These are phyloP conservation scores for Enhydra lutris DNA, from an alignment of 2,113 vertebrate genomes.

Conservation along the genomic window DNA sequence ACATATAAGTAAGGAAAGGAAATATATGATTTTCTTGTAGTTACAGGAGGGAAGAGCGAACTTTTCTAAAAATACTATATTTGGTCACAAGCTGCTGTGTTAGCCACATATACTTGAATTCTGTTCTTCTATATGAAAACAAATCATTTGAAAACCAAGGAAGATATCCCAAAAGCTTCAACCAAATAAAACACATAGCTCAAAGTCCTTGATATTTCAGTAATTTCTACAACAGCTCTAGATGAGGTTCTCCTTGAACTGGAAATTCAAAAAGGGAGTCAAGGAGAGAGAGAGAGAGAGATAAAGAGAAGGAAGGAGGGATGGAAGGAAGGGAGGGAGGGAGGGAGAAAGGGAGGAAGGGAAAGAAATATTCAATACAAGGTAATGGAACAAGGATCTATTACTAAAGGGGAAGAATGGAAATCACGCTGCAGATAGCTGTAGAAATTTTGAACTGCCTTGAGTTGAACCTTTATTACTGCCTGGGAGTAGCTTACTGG, in stretches of 20 bases:
- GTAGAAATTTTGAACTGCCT: background rate
- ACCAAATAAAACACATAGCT: background rate
- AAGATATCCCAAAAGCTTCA: background rate
- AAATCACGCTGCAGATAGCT: background rate
- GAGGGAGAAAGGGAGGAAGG: too few species aligned
- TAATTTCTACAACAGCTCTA: background rate
- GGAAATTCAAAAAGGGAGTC: background rate
- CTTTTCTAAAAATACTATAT: background rate
- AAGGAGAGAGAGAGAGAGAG: too few species aligned
- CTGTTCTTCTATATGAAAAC: background rate
- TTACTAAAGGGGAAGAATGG: background rate
- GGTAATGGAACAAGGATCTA: background rate
- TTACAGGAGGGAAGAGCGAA: background rate
- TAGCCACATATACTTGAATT: background rate
- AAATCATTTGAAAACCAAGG: background rate
- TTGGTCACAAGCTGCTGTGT: background rate
- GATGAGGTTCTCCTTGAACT: background rate
- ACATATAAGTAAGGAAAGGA: background rate
- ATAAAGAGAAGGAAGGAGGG: background rate
- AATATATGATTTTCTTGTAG: background rate
- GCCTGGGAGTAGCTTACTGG: background rate
- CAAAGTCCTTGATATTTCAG: background rate
- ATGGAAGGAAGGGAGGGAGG: background rate
- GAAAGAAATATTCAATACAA: background rate
- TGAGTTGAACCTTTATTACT: background rate